Evolutionary conservation across 37 sponge, comb jelly and placozoan species (phyloP), one percentile per base, ranked within the genome.

Genomic region (Lycopodina hypogea): DNA sequence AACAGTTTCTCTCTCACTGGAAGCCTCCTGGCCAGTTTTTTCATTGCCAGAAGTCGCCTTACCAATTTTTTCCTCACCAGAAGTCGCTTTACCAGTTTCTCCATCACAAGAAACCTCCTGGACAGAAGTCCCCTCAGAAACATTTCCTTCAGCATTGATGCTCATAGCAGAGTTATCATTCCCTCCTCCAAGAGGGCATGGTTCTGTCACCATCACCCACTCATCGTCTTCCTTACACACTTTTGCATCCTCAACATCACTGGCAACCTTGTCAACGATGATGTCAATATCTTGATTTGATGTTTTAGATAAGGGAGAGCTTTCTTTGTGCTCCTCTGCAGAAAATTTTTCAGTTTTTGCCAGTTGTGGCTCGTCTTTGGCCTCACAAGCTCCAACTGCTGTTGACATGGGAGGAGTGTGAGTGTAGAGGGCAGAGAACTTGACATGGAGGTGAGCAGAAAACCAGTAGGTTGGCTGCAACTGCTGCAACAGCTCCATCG

Each of bases 391-490:
- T 45, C 9, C 48, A n/a, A n/a, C n/a, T 45, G 48, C 8, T 45
- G 48, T 45, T 45, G 48, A 45, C 9, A 12, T 45, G 9, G 66
- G 4, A 14, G 18, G 11, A 40, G 81, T 79, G 71, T 96, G 96
- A 18, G 62, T 72, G 56, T 86, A 88, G 11, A 80, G 42, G n/a
- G 98, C 98, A 1, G 90, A 74, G 76, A 97, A 97, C 67, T 88
- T 90, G 72, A 90, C 90, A 77, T 97, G 98, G 14, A 97, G 80
- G 73, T 97, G 98, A n/a, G 86, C 98, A 26, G 95, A 87, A 74
- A 92, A 97, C 98, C 98, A 97, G 80, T 82, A 90, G 23, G 38
- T 18, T 29, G 98, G 98, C 30, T 79, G 75, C 33, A 92, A 76
- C 7, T 42, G 57, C 26, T 84, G 57, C 37, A 98, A 78, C 37